Percentiles rank a stretch among this genome's conserved stretches.
These are phyloP conservation scores for Diorhabda carinulata DNA, from an alignment of 1,140 invertebrate species.

Conservation along the genomic window DNA sequence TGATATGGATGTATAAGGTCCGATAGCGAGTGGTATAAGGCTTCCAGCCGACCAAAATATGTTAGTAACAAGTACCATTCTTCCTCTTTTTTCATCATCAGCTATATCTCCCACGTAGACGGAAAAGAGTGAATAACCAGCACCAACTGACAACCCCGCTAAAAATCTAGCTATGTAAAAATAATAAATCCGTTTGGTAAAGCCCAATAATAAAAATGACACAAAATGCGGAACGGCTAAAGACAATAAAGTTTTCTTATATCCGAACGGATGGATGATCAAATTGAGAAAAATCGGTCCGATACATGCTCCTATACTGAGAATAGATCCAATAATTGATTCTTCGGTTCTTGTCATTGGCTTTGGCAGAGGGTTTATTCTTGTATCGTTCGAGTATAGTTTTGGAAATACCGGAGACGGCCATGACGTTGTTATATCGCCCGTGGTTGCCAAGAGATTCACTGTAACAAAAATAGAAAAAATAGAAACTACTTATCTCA, in stretches of 20 bases:
- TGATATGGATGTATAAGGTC: conserved; percentile 35
- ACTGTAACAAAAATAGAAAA: conserved; percentile 46
- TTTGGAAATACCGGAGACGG: conserved; percentile 64
- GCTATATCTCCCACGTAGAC: conserved; percentile 66
- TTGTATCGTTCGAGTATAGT: conserved; percentile 42
- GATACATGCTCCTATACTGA: conserved; percentile 70
- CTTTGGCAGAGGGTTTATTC: conserved; percentile 38
- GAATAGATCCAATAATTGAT: conserved; percentile 77
- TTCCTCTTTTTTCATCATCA: conserved; percentile 62
- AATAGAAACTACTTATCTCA: no score
- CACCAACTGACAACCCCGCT: conserved; percentile 63
- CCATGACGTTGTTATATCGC: conserved; percentile 66
- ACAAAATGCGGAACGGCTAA: conserved; percentile 55
- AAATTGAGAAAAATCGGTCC: conserved; percentile 47
- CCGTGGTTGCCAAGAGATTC: conserved; percentile 59
- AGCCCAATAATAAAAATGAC: conserved; percentile 62
- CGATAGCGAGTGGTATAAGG: conserved; percentile 33
- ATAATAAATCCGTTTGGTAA: conserved; percentile 50
- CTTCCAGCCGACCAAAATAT: conserved; percentile 32
- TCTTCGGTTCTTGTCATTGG: conserved; percentile 51
- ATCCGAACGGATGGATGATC: conserved; percentile 44
- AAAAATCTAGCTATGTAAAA: conserved; percentile 55
- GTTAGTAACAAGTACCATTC: conserved; percentile 26
- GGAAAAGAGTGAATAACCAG: conserved; percentile 60
- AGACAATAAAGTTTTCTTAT: conserved; percentile 46